Base-by-base conservation (phyloP, 2,888 invertebrate species). In the Volucella inanis region DNA sequence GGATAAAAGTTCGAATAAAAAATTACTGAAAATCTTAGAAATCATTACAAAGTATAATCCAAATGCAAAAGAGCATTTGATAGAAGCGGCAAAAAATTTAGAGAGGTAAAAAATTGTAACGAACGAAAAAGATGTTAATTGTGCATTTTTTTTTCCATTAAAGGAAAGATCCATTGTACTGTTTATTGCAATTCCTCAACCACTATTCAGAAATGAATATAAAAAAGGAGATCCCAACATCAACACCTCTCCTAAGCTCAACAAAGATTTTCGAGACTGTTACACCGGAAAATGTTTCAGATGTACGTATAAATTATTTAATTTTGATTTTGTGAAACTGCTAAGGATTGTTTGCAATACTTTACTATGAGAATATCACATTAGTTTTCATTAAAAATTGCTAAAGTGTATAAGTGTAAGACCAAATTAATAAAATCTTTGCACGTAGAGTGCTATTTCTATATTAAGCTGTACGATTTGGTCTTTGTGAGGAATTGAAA, bases 81-180 rank as follows among this genome's bases (percentile, higher is more conserved):
- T 75, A 31, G 92, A 91, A 79, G 89, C 90, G 0, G 79, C 83
- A 0, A 87, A 88, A 8, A 83, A 90, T 3, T 87, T 92, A 0
- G 89, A 89, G 64, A 89, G 89, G 92, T 91, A 80, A 75, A 6
- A n/a, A n/a, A 12, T 50, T 11, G 54, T 15, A 11, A 10, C 15
- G 9, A 0, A 31, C 0, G 6, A 31, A 31, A 31, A 31, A 31
- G 4, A 31, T 31, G 6, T 31, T 54, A 9, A 0, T 41, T 55
- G 9, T 67, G 18, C 18, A 41, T 47, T 39, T 52, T 31, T 57
- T n/a, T n/a, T 59, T 10, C 71, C 41, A n/a, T 77, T 86, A 0
- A 54, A 91, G 92, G 15, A 92, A 91, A 87, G 91, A 91, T 87
- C 91, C 92, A 0, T 89, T 90, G 78, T 90, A 89, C 65, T 91